Evolutionary conservation across 2,113 vertebrate genomes (phyloP), one percentile per base, ranked within the genome.

Genomic region (Tricholaema leucomelas): DNA sequence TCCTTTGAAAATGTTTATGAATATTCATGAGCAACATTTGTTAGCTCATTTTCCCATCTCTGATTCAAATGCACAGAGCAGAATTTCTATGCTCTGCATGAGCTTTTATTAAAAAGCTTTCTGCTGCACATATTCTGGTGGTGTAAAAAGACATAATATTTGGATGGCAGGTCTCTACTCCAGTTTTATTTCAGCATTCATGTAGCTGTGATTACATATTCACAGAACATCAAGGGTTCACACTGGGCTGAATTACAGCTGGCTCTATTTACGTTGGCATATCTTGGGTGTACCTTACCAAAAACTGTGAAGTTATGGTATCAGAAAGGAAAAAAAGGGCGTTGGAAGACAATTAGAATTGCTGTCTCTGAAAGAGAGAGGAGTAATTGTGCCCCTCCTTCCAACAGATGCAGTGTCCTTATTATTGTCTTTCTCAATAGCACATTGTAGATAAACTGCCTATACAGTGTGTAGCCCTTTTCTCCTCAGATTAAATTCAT

Each of bases 11-110:
- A 88, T 18, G 17, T 50, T 24, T 55, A 85, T 95, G 90, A 95
- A 95, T 96, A 96, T 96, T 95, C 94, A 96, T 95, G 71, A 87
- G 70, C 38, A 93, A 50, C 90, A 82, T 87, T 95, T 93, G 71
- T 90, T 85, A 91, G 74, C 46, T 88, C 77, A 80, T 94, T 95
- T 96, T 92, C 89, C 85, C 81, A 90, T 56, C 76, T 75, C 75
- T 77, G 33, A 18, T 78, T 89, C 2, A 2, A 78, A 69, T 27
- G 42, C 64, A 74, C 36, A 87, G 80, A 88, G 50, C 31, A 80
- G 48, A 10, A 38, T 77, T 88, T 93, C 55, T 77, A 76, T 75
- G 20, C 36, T 87, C 54, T 46, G 15, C 14, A 1, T 74, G 25
- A 96, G 69, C n/a, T 28, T 70, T 16, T 52, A 4, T 38, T 33